Conservation (phyloP, 2,113 vertebrate species). For the Chiloscyllium plagiosum region DNA sequence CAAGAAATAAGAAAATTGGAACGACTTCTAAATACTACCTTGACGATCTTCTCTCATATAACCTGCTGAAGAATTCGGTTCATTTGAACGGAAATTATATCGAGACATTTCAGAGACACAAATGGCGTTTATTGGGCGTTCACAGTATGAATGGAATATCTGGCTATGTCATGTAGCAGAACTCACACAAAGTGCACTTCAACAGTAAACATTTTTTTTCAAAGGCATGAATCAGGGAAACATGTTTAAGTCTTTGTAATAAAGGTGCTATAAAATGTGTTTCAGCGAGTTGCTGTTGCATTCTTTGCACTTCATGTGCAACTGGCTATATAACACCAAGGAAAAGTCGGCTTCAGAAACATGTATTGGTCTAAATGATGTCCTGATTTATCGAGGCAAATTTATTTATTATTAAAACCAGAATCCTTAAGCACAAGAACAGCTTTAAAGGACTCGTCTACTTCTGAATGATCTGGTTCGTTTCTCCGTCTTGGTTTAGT, state of each 20-base stretch:
- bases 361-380: neutral
- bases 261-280: neutral
- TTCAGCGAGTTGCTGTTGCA: neutral
- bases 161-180: neutral
- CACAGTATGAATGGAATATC: neutral
- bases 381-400: neutral
- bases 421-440: neutral
- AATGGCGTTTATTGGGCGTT: neutral
- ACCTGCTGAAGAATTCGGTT: slow-evolving; percentile 11
- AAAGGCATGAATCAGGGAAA: neutral
- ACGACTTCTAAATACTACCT: slow-evolving; percentile 20
- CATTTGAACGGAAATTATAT: slow-evolving; percentile 15
- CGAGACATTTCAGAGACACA: neutral
- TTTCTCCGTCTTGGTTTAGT: neutral
- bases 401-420: neutral
- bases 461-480: neutral
- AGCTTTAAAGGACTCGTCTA: neutral
- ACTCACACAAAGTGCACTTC: neutral
- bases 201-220: neutral
- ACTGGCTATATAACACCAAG: neutral
- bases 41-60: neutral
- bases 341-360: neutral
- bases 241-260: neutral
- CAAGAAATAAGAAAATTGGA: slow-evolving; percentile 36
- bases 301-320: neutral